Base-by-base conservation (phyloP, 2,113 vertebrate species). In the Eidolon helvum region DNA sequence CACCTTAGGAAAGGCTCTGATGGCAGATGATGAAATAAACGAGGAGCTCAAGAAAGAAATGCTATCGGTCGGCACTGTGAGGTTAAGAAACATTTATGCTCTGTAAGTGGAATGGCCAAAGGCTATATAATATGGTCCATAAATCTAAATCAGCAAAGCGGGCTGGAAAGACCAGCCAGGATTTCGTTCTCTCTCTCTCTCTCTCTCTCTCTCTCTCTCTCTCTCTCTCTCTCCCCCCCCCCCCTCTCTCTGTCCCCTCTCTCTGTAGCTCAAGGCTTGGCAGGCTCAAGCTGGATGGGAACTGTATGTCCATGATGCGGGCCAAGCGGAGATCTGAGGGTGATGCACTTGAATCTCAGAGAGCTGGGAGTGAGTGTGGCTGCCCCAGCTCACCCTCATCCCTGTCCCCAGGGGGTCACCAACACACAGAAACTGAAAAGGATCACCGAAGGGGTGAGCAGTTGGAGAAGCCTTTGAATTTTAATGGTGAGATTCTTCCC, bases 51-150 rank as follows among this genome's bases (percentile, higher is more conserved):
- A 59, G 68, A 84, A 71, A 90, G 45, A 79, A 82, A 84, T 10
- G 43, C 69, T 68, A 35, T 59, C 40, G 50, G 55, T 43, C 68
- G 11, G 26, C 57, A 38, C 5, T 5, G 7, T 33, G 40, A 90
- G 63, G 84, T 50, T 75, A 74, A 94, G 71, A 92, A 59, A 50
- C 66, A 77, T 48, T 93, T 92, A 87, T 28, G 50, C 90, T 68
- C 43, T 79, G 45, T 82, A 74, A 87, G 45, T 45, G 55, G 24
- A 84, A 89, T 28, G 24, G 68, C 68, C 43, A 84, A 92, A 92
- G 79, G 28, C 10, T n/a, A n/a, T 78, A 7, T 30, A 40, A 48
- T 45, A 59, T 18, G 19, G 35, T 84, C 38, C 79, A 2, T 79
- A 69, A 78, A 83, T 95, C 40, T 72, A 59, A 83, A 55, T 35